Conservation (phyloP, 1,140 invertebrate species). For the Polypedilum vanderplanki region DNA sequence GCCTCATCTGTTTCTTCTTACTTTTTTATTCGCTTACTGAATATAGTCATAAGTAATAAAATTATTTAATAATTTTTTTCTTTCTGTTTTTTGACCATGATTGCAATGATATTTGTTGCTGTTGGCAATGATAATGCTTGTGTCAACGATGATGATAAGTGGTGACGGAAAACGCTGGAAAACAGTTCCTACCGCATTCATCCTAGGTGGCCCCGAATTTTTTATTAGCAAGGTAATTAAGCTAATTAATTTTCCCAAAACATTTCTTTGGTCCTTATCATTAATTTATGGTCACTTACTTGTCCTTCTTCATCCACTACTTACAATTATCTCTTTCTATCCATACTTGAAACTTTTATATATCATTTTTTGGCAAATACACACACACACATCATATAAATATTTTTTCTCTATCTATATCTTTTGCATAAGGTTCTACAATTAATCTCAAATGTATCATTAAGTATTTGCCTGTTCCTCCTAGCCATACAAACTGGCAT, state of each 20-base stretch:
- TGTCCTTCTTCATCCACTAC: neutral
- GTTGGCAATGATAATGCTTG: neutral
- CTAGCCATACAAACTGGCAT: neutral
- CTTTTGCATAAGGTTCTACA: slow-evolving; percentile 59
- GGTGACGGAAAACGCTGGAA: slow-evolving; percentile 29
- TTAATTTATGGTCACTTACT: neutral
- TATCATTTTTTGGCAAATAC: neutral
- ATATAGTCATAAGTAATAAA: neutral
- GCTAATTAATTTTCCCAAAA: neutral
- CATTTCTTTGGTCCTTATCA: too few relatives aligned
- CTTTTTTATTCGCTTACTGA: neutral
- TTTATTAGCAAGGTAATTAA: slow-evolving; percentile 51
- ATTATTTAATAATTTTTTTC: neutral
- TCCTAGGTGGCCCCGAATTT: slow-evolving; percentile 77
- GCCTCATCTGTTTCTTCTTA: neutral
- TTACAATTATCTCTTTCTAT: neutral
- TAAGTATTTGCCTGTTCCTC: slow-evolving; percentile 46
- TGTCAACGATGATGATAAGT: neutral
- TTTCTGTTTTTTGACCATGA: neutral
- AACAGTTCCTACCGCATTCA: slow-evolving; percentile 77
- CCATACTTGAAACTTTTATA: neutral
- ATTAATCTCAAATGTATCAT: slow-evolving; percentile 88
- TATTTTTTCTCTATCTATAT: neutral
- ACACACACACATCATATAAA: too few relatives aligned
- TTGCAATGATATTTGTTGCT: neutral